Base-by-base conservation (phyloP, 2,797 vertebrate species). In the Phrynocephalus forsythii region DNA sequence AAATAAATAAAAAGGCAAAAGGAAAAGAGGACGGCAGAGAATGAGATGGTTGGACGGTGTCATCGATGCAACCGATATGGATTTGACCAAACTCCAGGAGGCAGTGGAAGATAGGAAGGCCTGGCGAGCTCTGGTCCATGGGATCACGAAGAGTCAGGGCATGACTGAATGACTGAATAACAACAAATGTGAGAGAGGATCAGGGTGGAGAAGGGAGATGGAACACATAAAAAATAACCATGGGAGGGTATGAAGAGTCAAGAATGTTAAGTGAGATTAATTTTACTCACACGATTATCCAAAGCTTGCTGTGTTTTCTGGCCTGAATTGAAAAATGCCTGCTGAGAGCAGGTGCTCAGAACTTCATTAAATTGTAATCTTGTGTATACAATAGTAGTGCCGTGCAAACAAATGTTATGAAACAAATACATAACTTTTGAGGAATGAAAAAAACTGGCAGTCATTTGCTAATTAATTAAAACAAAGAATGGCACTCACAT, bases 401-500 rank as follows among this genome's bases (percentile, higher is more conserved):
- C 92, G 93, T 92, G 94, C 88, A 95, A 95, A 95, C 94, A 96
- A 96, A 95, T 90, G 84, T 95, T 90, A 91, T 91, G 88, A 94
- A 91, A 91, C 82, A 96, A 96, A 95, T 94, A 97, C 96, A 94
- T 95, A 96, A 86, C 72, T 94, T 96, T 96, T 93, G 92, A 94
- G 91, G 95, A 96, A 96, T 93, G 86, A 96, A 95, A 89, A 80
- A 95, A 92, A 95, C 95, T 88, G 94, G 92, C 88, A 92, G 91
- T 94, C 92, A 89, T 94, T 95, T 93, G 86, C 91, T 96, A 95
- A 96, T 97, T 97, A 96, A 95, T 95, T 94, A 97, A 94, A 96
- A 95, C 93, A 94, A 95, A 91, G 82, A 85, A 84, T 86, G 87
- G 93, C 94, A 66, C 88, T 75, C 87, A 94, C 78, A 90, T 80